Base-by-base conservation (phyloP, 2,888 invertebrate species). In the Auanema sp. region DNA sequence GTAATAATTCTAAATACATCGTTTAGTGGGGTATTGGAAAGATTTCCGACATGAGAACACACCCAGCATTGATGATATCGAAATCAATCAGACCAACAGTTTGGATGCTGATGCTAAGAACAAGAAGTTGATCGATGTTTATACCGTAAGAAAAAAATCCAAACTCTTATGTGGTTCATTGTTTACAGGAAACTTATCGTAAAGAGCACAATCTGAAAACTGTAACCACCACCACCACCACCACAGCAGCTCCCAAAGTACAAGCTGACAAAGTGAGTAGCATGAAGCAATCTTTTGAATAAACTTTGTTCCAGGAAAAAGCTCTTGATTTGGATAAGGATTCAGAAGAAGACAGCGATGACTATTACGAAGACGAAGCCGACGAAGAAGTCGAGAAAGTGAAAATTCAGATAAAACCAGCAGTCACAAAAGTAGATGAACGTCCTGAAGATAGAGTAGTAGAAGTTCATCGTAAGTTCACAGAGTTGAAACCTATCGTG, bases 41-140 rank as follows among this genome's bases (percentile, higher is more conserved):
- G 80, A 80, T 40, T 78, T 74, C 73, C 81, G 83, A 40, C 72
- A 69, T 16, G 83, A 83, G 63, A 78, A 83, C 67, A 83, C 83
- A 6, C 83, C 83, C 33, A 81, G 81, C 44, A 61, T 79, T 55
- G 55, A 64, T 12, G 68, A 74, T 33, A 64, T 66, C 4, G 74
- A 71, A 50, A 62, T 71, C 14, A 62, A 65, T 25, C 50, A 58
- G n/a, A 47, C 65, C 43, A 62, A 71, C 52, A 50, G 51, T 10
- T 25, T 69, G 23, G 65, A 70, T 23, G 72, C 69, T 21, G 75
- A 77, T 24, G 76, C 71, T 51, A 71, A 71, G 52, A 81, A 76
- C 71, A 77, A 76, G 67, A 71, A 73, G 57, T 72, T 80, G 23
- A 70, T 81, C 50, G 69, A 76, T 33, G 51, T 76, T 43, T 81